These are phyloP conservation scores for Typhlichthys subterraneus DNA, from an alignment of 2,797 vertebrate species.

Conservation along the genomic window DNA sequence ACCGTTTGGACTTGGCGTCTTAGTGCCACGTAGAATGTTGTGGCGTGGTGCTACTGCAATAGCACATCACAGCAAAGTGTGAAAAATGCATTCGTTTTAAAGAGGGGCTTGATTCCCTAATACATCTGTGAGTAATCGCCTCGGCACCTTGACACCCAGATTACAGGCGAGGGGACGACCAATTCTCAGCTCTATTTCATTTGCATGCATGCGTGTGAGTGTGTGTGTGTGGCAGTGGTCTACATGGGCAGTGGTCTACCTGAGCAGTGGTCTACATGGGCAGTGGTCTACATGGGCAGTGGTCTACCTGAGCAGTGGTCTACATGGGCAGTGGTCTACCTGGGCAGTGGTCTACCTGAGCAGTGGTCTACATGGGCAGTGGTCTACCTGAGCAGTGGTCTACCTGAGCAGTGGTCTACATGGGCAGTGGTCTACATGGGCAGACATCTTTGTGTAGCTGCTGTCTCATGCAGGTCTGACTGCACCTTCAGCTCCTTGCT, in stretches of 20 bases:
- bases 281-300: too few relatives aligned
- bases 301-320: too few relatives aligned
- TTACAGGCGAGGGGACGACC: neutral
- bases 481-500: slow-evolving; percentile 60
- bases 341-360: too few relatives aligned
- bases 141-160: neutral
- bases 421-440: slow-evolving; percentile 48
- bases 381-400: too few relatives aligned
- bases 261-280: too few relatives aligned
- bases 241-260: too few relatives aligned
- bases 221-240: too few relatives aligned
- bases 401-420: neutral
- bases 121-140: neutral
- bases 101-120: neutral
- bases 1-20: slow-evolving; percentile 22
- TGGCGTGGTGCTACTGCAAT: neutral
- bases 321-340: too few relatives aligned
- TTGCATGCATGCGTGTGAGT: too few relatives aligned
- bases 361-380: too few relatives aligned
- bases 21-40: slow-evolving; percentile 11
- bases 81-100: neutral
- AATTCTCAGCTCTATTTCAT: neutral
- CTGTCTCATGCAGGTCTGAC: slow-evolving; percentile 52
- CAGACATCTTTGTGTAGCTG: slow-evolving; percentile 54
- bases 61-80: neutral